Evolutionary conservation across 2,113 vertebrate species (phyloP).

Genomic region (Dipodomys ordii): DNA sequence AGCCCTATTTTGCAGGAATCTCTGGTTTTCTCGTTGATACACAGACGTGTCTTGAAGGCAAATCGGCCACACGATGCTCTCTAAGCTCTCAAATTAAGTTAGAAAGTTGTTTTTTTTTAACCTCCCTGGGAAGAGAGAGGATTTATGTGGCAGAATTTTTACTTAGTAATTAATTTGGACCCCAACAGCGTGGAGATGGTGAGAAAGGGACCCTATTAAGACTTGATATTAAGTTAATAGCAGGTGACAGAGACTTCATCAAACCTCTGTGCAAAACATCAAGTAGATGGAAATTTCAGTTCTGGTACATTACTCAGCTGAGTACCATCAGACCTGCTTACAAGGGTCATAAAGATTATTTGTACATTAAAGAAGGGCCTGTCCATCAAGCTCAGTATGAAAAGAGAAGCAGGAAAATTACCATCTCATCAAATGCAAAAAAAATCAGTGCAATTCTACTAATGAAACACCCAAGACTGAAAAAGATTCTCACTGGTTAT

Average conservation of each 20-base stretch:
- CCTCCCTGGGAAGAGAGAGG: conserved; percentile 83
- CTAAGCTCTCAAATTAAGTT: conserved; percentile 74
- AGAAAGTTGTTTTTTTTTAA: conserved; percentile 73
- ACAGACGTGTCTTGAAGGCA: conserved; percentile 67
- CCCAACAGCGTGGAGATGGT: conserved; percentile 88
- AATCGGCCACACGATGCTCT: conserved; percentile 57
- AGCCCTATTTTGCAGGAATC: neutral
- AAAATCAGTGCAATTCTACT: conserved; percentile 67
- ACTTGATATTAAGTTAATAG: conserved; percentile 92
- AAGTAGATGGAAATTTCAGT: conserved; percentile 91
- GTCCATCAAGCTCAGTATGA: conserved; percentile 84
- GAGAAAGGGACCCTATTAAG: conserved; percentile 90
- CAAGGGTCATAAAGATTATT: conserved; percentile 91
- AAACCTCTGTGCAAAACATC: conserved; percentile 88
- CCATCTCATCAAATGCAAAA: conserved; percentile 68
- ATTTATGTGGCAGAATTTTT: conserved; percentile 86
- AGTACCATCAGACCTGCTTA: conserved; percentile 89
- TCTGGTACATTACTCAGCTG: conserved; percentile 91
- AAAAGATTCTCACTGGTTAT: conserved; percentile 59
- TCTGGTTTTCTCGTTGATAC: neutral
- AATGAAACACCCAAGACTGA: conserved; percentile 76
- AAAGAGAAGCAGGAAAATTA: conserved; percentile 65
- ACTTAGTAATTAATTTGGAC: conserved; percentile 89
- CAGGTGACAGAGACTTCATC: conserved; percentile 91
- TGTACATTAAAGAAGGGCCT: conserved; percentile 87